Percentiles rank a stretch among this genome's conserved stretches.
Conservation (phyloP, 2,113 vertebrate species). For the Diadophis punctatus region DNA sequence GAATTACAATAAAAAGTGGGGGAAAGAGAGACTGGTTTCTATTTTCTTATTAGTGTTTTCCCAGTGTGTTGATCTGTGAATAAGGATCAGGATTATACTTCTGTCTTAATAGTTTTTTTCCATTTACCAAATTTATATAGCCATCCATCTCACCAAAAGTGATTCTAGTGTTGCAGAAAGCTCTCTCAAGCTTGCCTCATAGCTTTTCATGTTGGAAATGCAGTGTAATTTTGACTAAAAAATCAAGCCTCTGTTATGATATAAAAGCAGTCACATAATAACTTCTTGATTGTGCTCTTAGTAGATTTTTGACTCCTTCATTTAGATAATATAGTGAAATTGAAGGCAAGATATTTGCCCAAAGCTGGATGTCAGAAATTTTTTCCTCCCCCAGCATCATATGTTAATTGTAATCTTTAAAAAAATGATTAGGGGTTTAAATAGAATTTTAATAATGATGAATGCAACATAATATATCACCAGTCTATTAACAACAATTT, state of each 20-base stretch:
- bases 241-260: not conserved
- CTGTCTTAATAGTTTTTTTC: not conserved
- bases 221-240: not conserved
- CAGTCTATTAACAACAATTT: not conserved
- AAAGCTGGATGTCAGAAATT: not conserved
- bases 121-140: too few species aligned
- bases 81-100: not conserved
- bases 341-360: not conserved
- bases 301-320: not conserved
- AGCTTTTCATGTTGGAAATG: not conserved
- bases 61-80: not conserved
- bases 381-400: not conserved
- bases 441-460: not conserved
- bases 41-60: not conserved
- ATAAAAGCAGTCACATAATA: not conserved
- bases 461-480: not conserved
- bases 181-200: not conserved
- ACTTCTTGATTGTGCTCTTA: not conserved
- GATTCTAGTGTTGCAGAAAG: too few species aligned
- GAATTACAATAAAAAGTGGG: not conserved
- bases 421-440: not conserved
- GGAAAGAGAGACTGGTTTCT: not conserved
- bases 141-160: too few species aligned
- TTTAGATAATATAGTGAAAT: not conserved
- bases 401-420: not conserved